Evolutionary conservation across 2,797 vertebrate genomes (phyloP).

Genomic region (Dermochelys coriacea): DNA sequence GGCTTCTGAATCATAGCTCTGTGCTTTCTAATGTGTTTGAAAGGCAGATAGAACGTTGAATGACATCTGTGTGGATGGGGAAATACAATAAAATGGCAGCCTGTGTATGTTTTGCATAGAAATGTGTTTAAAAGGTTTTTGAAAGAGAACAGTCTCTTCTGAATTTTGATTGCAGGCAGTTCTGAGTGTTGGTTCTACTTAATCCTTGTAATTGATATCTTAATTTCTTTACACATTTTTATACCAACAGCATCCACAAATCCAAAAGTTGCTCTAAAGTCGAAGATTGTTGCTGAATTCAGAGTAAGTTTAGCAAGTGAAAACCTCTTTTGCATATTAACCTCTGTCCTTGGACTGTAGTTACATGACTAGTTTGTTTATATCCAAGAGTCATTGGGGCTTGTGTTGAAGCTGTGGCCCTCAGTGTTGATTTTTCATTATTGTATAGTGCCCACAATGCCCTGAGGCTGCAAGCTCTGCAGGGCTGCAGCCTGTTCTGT

Average conservation of each 20-base stretch:
- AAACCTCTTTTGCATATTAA: fast-evolving
- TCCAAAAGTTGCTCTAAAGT: slow-evolving; percentile 93
- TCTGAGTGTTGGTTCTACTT: not conserved
- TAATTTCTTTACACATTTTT: slow-evolving; percentile 7
- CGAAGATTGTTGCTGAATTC: slow-evolving; percentile 98
- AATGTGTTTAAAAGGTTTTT: fast-evolving
- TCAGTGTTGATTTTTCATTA: not conserved
- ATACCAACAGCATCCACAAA: slow-evolving; percentile 82
- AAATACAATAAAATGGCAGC: not conserved
- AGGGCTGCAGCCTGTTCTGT: not conserved
- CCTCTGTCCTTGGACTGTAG: not conserved
- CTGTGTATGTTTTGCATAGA: not conserved
- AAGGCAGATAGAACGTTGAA: not conserved
- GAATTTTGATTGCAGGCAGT: not conserved
- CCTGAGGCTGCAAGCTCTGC: no score
- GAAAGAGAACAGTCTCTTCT: not conserved
- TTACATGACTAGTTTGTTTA: not conserved
- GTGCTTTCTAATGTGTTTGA: fast-evolving
- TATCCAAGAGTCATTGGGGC: not conserved
- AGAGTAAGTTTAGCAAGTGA: slow-evolving; percentile 85
- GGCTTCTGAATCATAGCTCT: not conserved
- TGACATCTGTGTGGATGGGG: not conserved
- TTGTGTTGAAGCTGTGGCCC: not conserved
- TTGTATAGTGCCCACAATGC: fast-evolving
- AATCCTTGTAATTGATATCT: not conserved